A percentile compares a stretch with the other conserved stretches of the same genome.
Conservation (phyloP, 2,113 vertebrate species). For the Myxocyprinus asiaticus region DNA sequence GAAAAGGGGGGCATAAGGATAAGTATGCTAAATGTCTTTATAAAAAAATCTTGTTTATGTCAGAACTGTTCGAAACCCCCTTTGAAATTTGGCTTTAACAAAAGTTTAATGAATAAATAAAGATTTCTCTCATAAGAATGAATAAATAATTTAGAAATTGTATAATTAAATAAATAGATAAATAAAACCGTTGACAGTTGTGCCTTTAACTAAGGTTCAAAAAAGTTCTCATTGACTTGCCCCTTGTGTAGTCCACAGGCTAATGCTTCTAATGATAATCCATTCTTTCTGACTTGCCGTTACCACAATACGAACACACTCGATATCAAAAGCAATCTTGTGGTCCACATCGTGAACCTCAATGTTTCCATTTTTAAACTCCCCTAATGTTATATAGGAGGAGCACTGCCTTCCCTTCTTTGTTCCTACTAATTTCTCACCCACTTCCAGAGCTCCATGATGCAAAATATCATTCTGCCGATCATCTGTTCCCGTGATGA, state of each 20-base stretch:
- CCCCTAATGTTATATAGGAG: slow-evolving; percentile 88
- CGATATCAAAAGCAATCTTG: slow-evolving; percentile 92
- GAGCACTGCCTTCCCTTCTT: slow-evolving; percentile 88
- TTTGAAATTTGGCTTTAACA: too few species aligned
- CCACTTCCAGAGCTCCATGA: slow-evolving; percentile 92
- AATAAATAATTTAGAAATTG: slow-evolving; percentile 54
- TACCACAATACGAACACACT: slow-evolving; percentile 91
- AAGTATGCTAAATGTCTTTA: too few species aligned
- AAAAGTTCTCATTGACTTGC: slow-evolving; percentile 67
- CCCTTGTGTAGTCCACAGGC: slow-evolving; percentile 91
- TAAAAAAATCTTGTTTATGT: too few species aligned
- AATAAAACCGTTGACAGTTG: slow-evolving; percentile 56
- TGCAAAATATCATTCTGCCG: slow-evolving; percentile 93
- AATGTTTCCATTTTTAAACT: slow-evolving; percentile 93
- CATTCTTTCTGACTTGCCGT: slow-evolving; percentile 95
- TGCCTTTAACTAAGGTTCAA: slow-evolving; percentile 52
- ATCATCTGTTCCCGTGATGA: slow-evolving; percentile 92
- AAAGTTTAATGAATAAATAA: too few species aligned
- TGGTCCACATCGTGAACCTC: slow-evolving; percentile 90
- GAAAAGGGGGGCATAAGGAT: too few species aligned
- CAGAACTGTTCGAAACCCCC: too few species aligned
- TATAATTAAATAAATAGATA: slow-evolving; percentile 49
- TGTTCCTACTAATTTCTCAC: slow-evolving; percentile 80
- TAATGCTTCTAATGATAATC: slow-evolving; percentile 95
- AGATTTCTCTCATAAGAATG: background rate